Percentiles rank a stretch among this genome's conserved stretches.
phyloP scores from a whole-genome alignment of 2,888 invertebrate genomes.

The Drosophila leonis region DNA sequence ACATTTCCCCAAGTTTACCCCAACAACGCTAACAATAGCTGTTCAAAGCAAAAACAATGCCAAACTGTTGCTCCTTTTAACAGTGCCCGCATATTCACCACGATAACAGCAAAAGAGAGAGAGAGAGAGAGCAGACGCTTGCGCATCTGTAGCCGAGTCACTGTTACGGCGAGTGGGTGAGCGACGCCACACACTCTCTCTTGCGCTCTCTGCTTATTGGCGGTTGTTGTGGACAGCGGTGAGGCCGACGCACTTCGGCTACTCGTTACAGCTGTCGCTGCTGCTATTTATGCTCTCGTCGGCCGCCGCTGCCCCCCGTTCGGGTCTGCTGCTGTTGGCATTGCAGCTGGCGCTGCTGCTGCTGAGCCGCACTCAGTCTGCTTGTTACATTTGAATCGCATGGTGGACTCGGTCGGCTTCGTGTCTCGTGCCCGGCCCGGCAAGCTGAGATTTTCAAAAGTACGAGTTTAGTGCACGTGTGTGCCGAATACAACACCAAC shows the following conservation, averaged over 20 bases:
- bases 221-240: conserved; percentile 25
- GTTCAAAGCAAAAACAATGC: conserved; percentile 22
- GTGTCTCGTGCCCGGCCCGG: conserved; percentile 59
- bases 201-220: conserved; percentile 52
- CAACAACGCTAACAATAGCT: not conserved
- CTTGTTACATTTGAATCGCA: conserved; percentile 66
- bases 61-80: conserved; percentile 71
- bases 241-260: conserved; percentile 42
- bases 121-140: conserved; percentile 49
- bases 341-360: conserved; percentile 27
- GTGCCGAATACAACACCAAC: conserved; percentile 6
- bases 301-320: conserved; percentile 24
- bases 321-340: conserved; percentile 19
- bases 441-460: conserved; percentile 47
- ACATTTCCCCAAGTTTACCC: not conserved
- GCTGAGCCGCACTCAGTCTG: conserved; percentile 66
- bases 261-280: conserved; percentile 43
- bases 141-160: conserved; percentile 49
- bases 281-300: conserved; percentile 43
- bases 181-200: conserved; percentile 12
- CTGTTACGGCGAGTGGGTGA: conserved; percentile 38
- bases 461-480: conserved; percentile 61
- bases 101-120: conserved; percentile 31
- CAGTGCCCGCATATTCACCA: conserved; percentile 41
- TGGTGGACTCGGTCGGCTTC: conserved; percentile 62